Evolutionary conservation across 2,888 invertebrate species (phyloP), one percentile per base, ranked within the genome.

Genomic region (Ctena decussata): DNA sequence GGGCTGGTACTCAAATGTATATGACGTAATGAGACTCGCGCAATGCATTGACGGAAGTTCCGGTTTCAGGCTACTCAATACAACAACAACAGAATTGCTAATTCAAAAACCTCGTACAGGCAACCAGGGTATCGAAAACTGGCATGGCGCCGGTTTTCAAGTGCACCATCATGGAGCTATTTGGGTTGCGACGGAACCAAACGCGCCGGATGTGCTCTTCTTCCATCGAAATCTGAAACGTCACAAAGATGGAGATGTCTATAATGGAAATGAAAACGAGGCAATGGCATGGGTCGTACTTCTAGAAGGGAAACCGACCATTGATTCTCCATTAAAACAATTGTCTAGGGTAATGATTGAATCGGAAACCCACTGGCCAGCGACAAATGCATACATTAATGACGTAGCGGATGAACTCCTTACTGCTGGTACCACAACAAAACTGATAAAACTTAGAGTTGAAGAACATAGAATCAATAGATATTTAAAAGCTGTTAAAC

Each of bases 1-100:
- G 5, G 94, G 95, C 35, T 95, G 95, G 95, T 92, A 92, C 77
- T 93, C 94, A 35, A 95, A 93, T 39, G 91, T 93, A 3, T 93
- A 93, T 74, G 95, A 95, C 78, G 84, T 94, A 76, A 90, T 93
- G 89, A 89, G 95, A 2, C 91, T 95, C 37, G 84, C 92, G 11
- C 91, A 86, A 35, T 92, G 93, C 71, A 82, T 94, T 5, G 92
- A 92, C 71, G 92, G 92, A 1, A 87, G 89, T 15, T 84, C 80
- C 8, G 91, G 86, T 27, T 90, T 84, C 53, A 77, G 82, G 12
- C 80, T 94, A 8, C 89, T 95, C 0, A 90, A 86, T 27, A 89
- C 90, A 37, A 85, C 89, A 12, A 90, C 92, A 1, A 74, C 90
- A 30, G 87, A 91, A n/a, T 39, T 80, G 21, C 87, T 94, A 72